Base-by-base conservation (phyloP, 2,888 invertebrate genomes). In the Torymus aiolomorphi region DNA sequence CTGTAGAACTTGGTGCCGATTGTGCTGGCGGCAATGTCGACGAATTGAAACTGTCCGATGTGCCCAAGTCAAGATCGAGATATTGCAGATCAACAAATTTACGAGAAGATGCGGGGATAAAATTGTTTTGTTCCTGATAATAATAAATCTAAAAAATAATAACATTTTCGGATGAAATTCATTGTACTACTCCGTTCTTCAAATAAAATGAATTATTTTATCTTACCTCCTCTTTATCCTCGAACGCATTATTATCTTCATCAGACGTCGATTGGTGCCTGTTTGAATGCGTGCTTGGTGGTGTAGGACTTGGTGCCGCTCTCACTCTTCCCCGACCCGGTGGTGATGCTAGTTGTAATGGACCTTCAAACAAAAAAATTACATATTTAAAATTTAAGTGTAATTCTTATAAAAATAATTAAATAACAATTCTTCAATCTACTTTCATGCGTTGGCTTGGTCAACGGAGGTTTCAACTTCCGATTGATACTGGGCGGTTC, bases 21-120 rank as follows among this genome's bases (percentile, higher is more conserved):
- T 91, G 91, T 16, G 90, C 87, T 5, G 85, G 83, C 12, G 91
- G 89, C 59, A 91, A 88, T 79, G 90, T 88, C 0, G 90, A 87
- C 0, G 90, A 87, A 5, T 89, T 84, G 95, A 89, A 83, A 12
- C 88, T 84, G 82, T 88, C 88, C 75, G 85, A 89, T 0, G 93
- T 92, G 84, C 95, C 94, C 18, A 96, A 92, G 90, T 97, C 97
- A 83, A 98, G 92, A 91, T 97, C 97, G 82, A 97, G 92, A 91
- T 98, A 98, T 87, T 98, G 97, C 84, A 96, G 89, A 83, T 89
- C 89, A 42, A 89, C 90, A 31, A 90, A 83, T 66, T 88, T 87
- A 31, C 87, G 86, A 80, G 87, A 87, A 11, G 90, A 88, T 16
- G 83, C 83, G 4, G 83, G 84, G 59, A 84, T 81, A 73, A 84